These are phyloP conservation scores for Apodemus speciosus DNA, from an alignment of 2,113 vertebrate species.

Conservation along the genomic window DNA sequence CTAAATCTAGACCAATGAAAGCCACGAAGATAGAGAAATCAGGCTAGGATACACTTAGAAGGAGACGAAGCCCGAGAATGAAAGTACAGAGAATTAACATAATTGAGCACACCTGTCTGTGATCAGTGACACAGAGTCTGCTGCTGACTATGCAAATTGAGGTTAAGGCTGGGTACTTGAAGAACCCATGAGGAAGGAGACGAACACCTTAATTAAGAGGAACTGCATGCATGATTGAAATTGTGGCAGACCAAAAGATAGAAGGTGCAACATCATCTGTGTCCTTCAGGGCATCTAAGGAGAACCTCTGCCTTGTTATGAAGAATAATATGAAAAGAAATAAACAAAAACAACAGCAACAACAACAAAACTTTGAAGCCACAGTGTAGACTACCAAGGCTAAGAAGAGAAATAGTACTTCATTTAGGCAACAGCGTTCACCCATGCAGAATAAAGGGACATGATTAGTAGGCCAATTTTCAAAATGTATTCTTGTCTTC, in stretches of 20 bases:
- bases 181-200: not conserved
- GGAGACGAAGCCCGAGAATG: not conserved
- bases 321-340: not conserved
- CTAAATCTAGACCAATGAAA: not conserved
- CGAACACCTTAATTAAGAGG: conserved; percentile 45
- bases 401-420: not conserved
- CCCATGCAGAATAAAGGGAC: not conserved
- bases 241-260: conserved; percentile 16
- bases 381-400: not conserved
- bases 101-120: not conserved
- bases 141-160: conserved; percentile 45
- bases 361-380: not conserved
- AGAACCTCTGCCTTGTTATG: not conserved
- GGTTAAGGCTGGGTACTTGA: conserved; percentile 32
- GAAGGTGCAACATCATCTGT: not conserved
- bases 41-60: not conserved
- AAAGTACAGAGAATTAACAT: not conserved
- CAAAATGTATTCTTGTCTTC: not conserved
- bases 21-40: not conserved
- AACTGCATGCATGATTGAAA: conserved; percentile 10
- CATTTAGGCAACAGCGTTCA: not conserved
- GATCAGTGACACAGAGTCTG: not conserved
- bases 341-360: not conserved
- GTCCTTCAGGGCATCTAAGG: not conserved
- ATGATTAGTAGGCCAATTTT: not conserved